Evolutionary conservation across 2,888 invertebrate genomes (phyloP), one percentile per base, ranked within the genome.

Genomic region (Drosophila flavopinicola): DNA sequence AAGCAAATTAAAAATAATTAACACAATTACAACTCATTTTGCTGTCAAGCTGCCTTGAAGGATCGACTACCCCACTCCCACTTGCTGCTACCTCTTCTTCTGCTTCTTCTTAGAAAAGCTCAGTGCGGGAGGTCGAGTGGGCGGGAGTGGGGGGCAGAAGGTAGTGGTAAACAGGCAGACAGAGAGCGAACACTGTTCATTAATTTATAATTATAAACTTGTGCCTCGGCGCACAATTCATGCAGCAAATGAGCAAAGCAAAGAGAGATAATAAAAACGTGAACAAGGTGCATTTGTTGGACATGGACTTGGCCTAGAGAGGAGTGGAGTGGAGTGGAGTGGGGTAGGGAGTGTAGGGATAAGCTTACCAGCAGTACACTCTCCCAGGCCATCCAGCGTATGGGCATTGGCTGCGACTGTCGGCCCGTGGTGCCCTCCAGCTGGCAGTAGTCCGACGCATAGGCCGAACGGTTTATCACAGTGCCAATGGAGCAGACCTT

Each of bases 321-420:
- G 9, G 11, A 6, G 11, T 20, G 20, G 20, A 20, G 7, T 2
- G n/a, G 6, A 9, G 10, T 3, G 24, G 10, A 1, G 15, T 27
- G 9, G 24, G 10, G 6, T 1, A 1, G 2, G 11, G 9, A 9
- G 20, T 9, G n/a, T 7, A 15, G 5, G 3, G 5, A 17, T 24
- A 6, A n/a, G 91, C 92, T 93, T 91, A 95, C 95, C 93, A 94
- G 89, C 65, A 96, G 91, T 71, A 96, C 94, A 88, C 95, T 95
- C 90, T 96, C 96, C 96, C 96, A 96, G 17, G 96, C 94, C 96
- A 96, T 96, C 96, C 96, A 96, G 82, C 97, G 92, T 77, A 97
- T 94, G 15, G 97, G 96, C 80, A 97, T 92, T 23, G 93, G 93
- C 74, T 91, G 91, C 32, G 90, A 89, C 78, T 91, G 90, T 66